phyloP scores from a whole-genome alignment of 2,888 invertebrate genomes.

The Cheilosia scutellata region DNA sequence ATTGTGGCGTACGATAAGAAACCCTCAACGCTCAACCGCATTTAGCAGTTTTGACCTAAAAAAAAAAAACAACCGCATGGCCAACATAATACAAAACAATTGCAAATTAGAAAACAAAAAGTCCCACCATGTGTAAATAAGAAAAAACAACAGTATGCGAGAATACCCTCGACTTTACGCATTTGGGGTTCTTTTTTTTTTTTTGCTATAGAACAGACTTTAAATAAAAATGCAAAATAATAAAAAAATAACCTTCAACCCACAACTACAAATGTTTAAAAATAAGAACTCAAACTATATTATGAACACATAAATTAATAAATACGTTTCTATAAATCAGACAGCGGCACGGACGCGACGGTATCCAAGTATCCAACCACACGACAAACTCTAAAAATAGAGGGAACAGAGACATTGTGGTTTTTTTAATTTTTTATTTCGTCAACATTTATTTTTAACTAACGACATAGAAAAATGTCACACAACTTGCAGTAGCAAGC shows the following conservation, averaged over 20 bases:
- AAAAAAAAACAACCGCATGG: slow-evolving; percentile 18
- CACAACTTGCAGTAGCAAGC: slow-evolving; percentile 49
- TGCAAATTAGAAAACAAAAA: slow-evolving; percentile 28
- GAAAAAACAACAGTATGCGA: not conserved
- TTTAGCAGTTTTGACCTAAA: slow-evolving; percentile 39
- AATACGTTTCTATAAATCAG: slow-evolving; percentile 39
- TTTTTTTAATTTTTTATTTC: slow-evolving; percentile 1
- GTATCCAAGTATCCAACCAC: slow-evolving; percentile 41
- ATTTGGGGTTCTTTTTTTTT: not conserved
- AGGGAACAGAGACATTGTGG: slow-evolving; percentile 17
- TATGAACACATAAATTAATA: slow-evolving; percentile 33
- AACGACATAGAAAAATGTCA: slow-evolving; percentile 54
- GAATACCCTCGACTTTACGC: not conserved
- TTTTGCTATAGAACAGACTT: not conserved
- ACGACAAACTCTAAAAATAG: slow-evolving; percentile 65
- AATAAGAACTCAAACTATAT: not conserved
- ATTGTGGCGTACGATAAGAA: slow-evolving; percentile 16
- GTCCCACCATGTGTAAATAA: not conserved
- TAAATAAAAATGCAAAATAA: slow-evolving; percentile 1
- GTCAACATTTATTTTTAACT: slow-evolving; percentile 59
- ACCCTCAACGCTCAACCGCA: not conserved
- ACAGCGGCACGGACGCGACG: not conserved
- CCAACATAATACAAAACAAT: slow-evolving; percentile 25
- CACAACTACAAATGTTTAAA: not conserved
- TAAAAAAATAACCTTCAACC: slow-evolving; percentile 2